Evolutionary conservation across 92 coral and sea anemone species (phyloP).

Genomic region (Plumapathes pennacea): DNA sequence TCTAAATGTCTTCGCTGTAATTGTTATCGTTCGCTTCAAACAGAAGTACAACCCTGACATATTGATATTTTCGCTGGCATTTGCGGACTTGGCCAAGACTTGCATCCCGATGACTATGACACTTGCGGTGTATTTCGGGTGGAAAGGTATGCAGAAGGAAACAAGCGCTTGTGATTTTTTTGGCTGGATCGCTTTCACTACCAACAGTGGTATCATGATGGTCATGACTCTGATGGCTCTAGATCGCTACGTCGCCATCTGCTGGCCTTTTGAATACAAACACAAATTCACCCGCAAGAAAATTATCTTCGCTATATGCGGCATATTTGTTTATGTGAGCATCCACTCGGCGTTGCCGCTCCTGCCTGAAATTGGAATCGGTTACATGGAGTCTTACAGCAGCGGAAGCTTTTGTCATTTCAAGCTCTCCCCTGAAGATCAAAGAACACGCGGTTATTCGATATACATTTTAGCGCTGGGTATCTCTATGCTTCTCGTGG

Average conservation of each 20-base stretch:
- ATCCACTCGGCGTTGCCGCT: conserved; percentile 36
- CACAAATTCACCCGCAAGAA: conserved; percentile 22
- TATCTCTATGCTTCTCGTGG: conserved; percentile 45
- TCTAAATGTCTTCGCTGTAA: conserved; percentile 35
- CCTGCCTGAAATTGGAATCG: conserved; percentile 15
- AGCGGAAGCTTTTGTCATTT: conserved; percentile 54
- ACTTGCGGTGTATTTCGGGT: conserved; percentile 34
- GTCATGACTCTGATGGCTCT: conserved; percentile 58
- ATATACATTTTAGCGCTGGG: conserved; percentile 43
- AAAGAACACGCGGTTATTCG: conserved; percentile 26
- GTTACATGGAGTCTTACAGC: conserved; percentile 26
- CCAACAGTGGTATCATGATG: conserved; percentile 54
- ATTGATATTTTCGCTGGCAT: conserved; percentile 47
- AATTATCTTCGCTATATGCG: conserved; percentile 25
- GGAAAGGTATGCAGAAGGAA: conserved; percentile 14
- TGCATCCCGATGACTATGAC: conserved; percentile 57
- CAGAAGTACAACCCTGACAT: conserved; percentile 54
- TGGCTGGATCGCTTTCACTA: conserved; percentile 59
- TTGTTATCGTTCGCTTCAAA: conserved; percentile 55
- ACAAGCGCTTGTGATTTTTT: conserved; percentile 20
- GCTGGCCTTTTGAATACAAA: conserved; percentile 55
- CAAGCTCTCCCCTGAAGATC: conserved; percentile 33
- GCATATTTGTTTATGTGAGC: conserved; percentile 26
- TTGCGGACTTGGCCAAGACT: conserved; percentile 51
- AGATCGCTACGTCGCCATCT: conserved; percentile 58